These are phyloP conservation scores for Chondrilla cf. caribensis DNA, from an alignment of 37 sponge, comb jelly and placozoan species.

Conservation along the genomic window DNA sequence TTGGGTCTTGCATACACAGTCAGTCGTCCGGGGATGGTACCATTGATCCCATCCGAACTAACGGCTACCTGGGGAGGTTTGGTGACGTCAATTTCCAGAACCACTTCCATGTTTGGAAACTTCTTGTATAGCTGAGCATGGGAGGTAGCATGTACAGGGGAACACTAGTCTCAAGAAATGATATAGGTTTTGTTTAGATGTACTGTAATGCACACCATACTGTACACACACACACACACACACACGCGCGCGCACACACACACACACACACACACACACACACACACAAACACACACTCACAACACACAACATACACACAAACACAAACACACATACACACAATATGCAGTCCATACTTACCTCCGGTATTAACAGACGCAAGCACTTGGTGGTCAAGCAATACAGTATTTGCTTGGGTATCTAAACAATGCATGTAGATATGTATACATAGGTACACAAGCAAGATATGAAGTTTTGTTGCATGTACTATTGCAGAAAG, in stretches of 20 bases:
- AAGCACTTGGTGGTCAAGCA: slow-evolving; percentile 22
- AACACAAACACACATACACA: not conserved
- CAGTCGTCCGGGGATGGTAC: slow-evolving; percentile 10
- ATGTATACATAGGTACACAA: too few relatives aligned
- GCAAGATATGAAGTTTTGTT: too few relatives aligned
- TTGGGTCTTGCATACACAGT: slow-evolving; percentile 17
- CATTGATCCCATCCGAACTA: slow-evolving; percentile 3
- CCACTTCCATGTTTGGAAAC: slow-evolving; percentile 30
- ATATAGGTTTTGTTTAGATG: not conserved
- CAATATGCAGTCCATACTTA: slow-evolving; percentile 1
- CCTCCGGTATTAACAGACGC: not conserved
- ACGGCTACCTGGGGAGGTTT: slow-evolving; percentile 22
- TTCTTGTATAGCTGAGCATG: slow-evolving; percentile 19
- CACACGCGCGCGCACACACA: too few relatives aligned
- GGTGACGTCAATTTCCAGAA: not conserved
- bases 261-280: not conserved
- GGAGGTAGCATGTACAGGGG: too few relatives aligned
- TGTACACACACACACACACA: not conserved
- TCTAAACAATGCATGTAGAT: too few relatives aligned
- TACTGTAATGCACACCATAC: not conserved
- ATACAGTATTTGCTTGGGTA: not conserved
- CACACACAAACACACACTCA: not conserved
- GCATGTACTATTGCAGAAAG: too few relatives aligned
- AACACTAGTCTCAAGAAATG: not conserved
- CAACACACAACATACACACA: not conserved